phyloP scores from a whole-genome alignment of 2,113 vertebrate species.

The Otocyon megalotis region DNA sequence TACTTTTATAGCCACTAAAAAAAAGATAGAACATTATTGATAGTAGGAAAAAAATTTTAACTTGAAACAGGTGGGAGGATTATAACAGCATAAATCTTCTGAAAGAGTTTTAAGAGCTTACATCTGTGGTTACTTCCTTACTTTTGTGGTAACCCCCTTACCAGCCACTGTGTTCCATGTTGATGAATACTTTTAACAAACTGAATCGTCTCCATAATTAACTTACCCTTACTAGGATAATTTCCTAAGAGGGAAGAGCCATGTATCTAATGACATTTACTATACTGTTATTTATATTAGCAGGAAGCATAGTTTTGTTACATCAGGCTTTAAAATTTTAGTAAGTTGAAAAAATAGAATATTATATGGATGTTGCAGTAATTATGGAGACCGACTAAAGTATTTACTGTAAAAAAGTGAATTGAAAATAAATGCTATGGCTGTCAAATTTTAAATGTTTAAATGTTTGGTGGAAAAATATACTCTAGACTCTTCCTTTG shows the following conservation, averaged over 20 bases:
- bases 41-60: neutral
- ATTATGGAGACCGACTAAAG: neutral
- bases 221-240: neutral
- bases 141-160: neutral
- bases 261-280: neutral
- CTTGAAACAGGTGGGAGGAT: neutral
- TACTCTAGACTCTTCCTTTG: neutral
- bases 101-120: neutral
- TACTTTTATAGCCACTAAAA: neutral
- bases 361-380: neutral
- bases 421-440: neutral
- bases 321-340: neutral
- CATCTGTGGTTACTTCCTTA: neutral
- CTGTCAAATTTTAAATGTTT: slow-evolving; percentile 4
- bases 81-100: neutral
- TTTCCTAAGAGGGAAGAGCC: neutral
- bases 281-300: neutral
- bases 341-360: neutral
- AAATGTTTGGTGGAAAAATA: neutral
- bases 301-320: neutral
- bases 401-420: neutral
- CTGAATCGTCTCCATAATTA: neutral
- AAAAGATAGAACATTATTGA: neutral
- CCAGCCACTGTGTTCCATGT: neutral
- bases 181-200: neutral